Conservation (phyloP, 2,113 vertebrate species). For the Tringa solitaria region DNA sequence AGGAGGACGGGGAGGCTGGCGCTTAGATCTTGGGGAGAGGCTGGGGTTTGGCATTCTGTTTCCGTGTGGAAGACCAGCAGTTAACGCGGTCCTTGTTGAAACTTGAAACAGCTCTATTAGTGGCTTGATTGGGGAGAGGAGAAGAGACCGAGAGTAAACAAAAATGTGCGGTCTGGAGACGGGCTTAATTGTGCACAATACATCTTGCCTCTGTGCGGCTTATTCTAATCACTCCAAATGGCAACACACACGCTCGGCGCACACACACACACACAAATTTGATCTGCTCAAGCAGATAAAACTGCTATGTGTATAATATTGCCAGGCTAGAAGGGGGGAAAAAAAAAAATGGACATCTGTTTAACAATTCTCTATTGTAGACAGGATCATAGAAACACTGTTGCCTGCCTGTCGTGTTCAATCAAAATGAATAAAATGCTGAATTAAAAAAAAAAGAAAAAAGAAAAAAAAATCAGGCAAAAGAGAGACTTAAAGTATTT, state of each 20-base stretch:
- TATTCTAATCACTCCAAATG: constrained; percentile 68
- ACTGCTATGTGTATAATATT: constrained; percentile 64
- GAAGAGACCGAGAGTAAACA: constrained; percentile 69
- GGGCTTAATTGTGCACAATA: constrained; percentile 68
- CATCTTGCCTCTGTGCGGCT: constrained; percentile 58
- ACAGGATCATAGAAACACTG: constrained; percentile 43
- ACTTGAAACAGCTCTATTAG: constrained; percentile 77
- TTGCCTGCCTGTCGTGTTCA: constrained; percentile 68
- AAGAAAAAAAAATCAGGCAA: neutral
- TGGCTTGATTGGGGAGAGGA: constrained; percentile 64
- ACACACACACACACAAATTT: constrained; percentile 32
- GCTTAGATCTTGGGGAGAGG: constrained; percentile 22
- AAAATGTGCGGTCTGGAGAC: constrained; percentile 67
- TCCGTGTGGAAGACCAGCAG: constrained; percentile 61
- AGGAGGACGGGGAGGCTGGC: neutral
- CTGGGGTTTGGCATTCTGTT: constrained; percentile 46
- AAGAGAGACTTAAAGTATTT: constrained; percentile 56
- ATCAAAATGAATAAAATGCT: constrained; percentile 65
- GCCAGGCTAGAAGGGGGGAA: neutral
- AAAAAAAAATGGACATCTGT: constrained; percentile 46
- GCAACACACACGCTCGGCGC: neutral
- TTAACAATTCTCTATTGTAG: constrained; percentile 77
- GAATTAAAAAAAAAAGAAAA: constrained; percentile 14
- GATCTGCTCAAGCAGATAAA: constrained; percentile 75
- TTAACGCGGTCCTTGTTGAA: constrained; percentile 64